These are phyloP conservation scores for Drosophila histrio DNA, from an alignment of 2,888 invertebrate species.

Conservation along the genomic window DNA sequence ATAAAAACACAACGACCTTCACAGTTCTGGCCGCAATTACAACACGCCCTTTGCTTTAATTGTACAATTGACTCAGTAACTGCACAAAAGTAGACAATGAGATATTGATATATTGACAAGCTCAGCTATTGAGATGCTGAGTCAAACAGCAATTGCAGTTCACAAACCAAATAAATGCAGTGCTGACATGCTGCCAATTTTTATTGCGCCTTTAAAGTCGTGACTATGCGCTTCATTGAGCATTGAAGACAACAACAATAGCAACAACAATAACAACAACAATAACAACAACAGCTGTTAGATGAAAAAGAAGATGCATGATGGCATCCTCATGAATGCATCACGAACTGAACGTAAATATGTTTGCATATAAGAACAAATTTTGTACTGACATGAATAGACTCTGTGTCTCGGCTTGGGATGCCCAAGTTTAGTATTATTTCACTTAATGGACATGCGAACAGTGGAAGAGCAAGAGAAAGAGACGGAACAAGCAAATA, in stretches of 20 bases:
- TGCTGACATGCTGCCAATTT: slow-evolving; percentile 37
- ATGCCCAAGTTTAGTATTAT: slow-evolving; percentile 3
- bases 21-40: slow-evolving; percentile 39
- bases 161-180: slow-evolving; percentile 49
- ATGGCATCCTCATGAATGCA: slow-evolving; percentile 31
- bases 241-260: slow-evolving; percentile 37
- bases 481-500: not conserved
- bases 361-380: slow-evolving; percentile 25
- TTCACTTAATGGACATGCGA: not conserved
- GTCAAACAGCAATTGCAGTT: slow-evolving; percentile 31
- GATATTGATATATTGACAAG: slow-evolving; percentile 26
- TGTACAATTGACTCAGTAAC: slow-evolving; percentile 57
- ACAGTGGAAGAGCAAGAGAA: not conserved
- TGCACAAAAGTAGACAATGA: slow-evolving; percentile 18
- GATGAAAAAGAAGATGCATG: not conserved
- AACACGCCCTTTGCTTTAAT: slow-evolving; percentile 46
- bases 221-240: slow-evolving; percentile 69
- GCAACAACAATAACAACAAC: not conserved
- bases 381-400: slow-evolving; percentile 18
- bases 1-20: slow-evolving; percentile 63
- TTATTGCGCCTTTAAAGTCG: slow-evolving; percentile 37
- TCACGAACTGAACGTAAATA: slow-evolving; percentile 33
- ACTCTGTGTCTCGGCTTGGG: slow-evolving; percentile 20
- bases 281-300: slow-evolving; percentile 4
- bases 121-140: slow-evolving; percentile 10